These are phyloP conservation scores for Caenorhabditis virilis DNA, from an alignment of 2,888 invertebrate genomes.

Conservation along the genomic window DNA sequence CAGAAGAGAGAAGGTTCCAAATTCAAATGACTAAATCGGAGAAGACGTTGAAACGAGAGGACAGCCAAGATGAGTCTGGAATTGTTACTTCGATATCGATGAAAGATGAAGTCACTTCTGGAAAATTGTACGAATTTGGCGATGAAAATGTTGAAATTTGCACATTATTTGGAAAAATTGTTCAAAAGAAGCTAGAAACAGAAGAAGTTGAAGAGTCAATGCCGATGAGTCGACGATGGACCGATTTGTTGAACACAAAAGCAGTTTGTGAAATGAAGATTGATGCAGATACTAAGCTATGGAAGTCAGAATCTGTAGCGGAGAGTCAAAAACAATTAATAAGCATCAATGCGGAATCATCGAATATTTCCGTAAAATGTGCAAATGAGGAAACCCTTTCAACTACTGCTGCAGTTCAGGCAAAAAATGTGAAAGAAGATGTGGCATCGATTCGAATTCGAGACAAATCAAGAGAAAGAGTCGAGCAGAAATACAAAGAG, in stretches of 20 bases:
- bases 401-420: conserved; percentile 17
- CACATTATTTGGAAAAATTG: conserved; percentile 45
- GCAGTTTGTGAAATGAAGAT: conserved; percentile 29
- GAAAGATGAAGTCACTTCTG: conserved; percentile 27
- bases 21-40: conserved; percentile 48
- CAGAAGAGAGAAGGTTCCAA: conserved; percentile 45
- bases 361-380: conserved; percentile 9
- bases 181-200: conserved; percentile 47
- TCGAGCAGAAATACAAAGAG: conserved; percentile 43
- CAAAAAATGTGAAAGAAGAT: conserved; percentile 13
- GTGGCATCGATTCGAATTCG: conserved; percentile 35
- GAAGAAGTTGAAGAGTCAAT: conserved; percentile 41
- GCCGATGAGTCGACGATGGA: conserved; percentile 42
- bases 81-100: conserved; percentile 23
- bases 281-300: conserved; percentile 6
- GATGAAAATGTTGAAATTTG: conserved; percentile 48
- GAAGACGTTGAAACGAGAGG: conserved; percentile 37
- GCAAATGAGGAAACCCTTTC: conserved; percentile 20
- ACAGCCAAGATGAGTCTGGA: conserved; percentile 36
- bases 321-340: conserved; percentile 19
- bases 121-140: conserved; percentile 41
- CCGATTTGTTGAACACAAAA: conserved; percentile 38
- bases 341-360: conserved; percentile 17
- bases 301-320: conserved; percentile 9
- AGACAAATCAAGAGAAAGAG: conserved; percentile 40